These are phyloP conservation scores for Euphydryas editha DNA, from an alignment of 2,888 invertebrate genomes.

Conservation along the genomic window DNA sequence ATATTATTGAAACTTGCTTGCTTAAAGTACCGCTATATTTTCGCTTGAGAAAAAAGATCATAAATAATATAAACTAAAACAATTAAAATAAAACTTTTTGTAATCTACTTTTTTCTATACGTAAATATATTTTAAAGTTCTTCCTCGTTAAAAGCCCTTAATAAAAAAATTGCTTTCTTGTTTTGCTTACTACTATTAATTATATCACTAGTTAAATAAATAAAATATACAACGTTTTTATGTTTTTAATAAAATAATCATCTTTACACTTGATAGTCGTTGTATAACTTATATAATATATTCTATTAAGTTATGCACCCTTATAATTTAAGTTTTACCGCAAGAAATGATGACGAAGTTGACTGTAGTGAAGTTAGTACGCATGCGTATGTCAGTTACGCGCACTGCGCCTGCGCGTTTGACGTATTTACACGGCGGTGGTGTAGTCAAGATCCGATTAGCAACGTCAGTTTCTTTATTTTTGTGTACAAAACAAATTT, in stretches of 20 bases:
- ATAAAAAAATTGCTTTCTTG: too few species aligned
- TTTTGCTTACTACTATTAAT: too few species aligned
- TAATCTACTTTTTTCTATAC: not conserved
- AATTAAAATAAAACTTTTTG: not conserved
- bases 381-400: constrained; percentile 78
- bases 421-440: constrained; percentile 82
- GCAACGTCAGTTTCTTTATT: constrained; percentile 79
- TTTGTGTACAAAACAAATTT: constrained; percentile 45
- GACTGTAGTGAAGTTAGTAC: constrained; percentile 69
- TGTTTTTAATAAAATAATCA: not conserved
- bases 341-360: constrained; percentile 48
- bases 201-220: too few species aligned
- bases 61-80: constrained; percentile 21
- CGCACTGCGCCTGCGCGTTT: constrained; percentile 82
- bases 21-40: constrained; percentile 72
- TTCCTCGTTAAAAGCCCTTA: too few species aligned
- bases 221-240: not conserved
- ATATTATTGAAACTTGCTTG: constrained; percentile 68
- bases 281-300: not conserved
- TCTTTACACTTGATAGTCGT: not conserved
- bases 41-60: constrained; percentile 51
- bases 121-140: too few species aligned
- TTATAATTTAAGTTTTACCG: constrained; percentile 15
- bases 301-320: not conserved
- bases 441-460: constrained; percentile 82